These are phyloP conservation scores for Tenthredo notha DNA, from an alignment of 2,888 invertebrate species.

Conservation along the genomic window DNA sequence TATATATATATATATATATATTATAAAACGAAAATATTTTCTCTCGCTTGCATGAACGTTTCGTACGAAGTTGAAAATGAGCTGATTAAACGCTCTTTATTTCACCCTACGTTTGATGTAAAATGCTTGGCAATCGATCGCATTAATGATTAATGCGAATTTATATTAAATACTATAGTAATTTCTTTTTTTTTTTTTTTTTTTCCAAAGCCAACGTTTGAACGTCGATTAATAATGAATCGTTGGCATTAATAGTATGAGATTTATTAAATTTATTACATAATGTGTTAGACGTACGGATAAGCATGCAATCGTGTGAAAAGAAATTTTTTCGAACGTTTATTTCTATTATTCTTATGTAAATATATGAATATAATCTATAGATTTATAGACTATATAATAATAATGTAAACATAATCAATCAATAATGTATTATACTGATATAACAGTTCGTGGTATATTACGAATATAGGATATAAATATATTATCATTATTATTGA, in stretches of 20 bases:
- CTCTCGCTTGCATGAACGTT: conserved; percentile 61
- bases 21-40: conserved; percentile 51
- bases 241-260: neutral
- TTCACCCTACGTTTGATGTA: neutral
- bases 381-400: conserved; percentile 70
- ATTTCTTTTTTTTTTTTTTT: neutral
- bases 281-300: conserved; percentile 42
- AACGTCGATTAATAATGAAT: neutral
- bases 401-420: conserved; percentile 74
- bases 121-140: neutral
- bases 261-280: too few species aligned
- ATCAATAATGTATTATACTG: conserved; percentile 76
- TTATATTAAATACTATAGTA: neutral
- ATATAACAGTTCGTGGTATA: conserved; percentile 75
- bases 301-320: conserved; percentile 63
- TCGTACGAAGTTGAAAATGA: conserved; percentile 16
- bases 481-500: conserved; percentile 64
- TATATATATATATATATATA: conserved; percentile 56
- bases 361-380: conserved; percentile 75
- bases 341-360: conserved; percentile 67
- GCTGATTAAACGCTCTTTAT: neutral
- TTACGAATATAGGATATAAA: conserved; percentile 66
- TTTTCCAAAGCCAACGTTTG: neutral
- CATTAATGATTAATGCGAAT: neutral
- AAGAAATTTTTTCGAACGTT: conserved; percentile 16